Percentiles rank a stretch among this genome's conserved stretches.
Evolutionary conservation across 2,888 invertebrate species (phyloP).

Genomic region (Yponomeuta sedellus): DNA sequence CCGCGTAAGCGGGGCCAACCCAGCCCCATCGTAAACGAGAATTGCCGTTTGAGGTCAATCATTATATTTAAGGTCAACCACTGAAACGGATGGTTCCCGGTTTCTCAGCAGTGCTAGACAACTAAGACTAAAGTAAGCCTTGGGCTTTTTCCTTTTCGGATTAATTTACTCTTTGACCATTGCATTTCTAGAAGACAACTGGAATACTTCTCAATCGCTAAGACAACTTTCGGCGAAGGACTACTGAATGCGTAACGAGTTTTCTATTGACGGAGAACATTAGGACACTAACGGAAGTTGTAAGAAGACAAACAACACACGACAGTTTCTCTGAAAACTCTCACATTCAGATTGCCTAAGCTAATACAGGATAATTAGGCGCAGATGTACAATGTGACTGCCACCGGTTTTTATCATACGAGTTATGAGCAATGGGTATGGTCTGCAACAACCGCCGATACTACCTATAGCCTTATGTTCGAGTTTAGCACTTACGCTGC

Average conservation of each 20-base stretch:
- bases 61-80: slow-evolving; percentile 29
- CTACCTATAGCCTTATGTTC: neutral
- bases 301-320: neutral
- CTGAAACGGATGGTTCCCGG: too few relatives aligned
- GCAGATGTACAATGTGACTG: neutral
- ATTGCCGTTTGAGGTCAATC: slow-evolving; percentile 42
- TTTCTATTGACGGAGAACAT: slow-evolving; percentile 1
- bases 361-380: neutral
- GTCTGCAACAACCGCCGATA: neutral
- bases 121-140: too few relatives aligned
- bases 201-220: neutral
- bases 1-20: slow-evolving; percentile 17
- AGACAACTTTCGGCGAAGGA: neutral
- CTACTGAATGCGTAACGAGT: neutral
- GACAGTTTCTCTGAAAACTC: neutral
- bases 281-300: neutral
- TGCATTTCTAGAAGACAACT: too few relatives aligned
- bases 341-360: slow-evolving; percentile 7
- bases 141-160: too few relatives aligned
- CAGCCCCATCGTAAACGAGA: slow-evolving; percentile 44
- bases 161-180: too few relatives aligned
- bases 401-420: neutral
- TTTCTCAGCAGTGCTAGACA: too few relatives aligned
- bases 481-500: too few relatives aligned
- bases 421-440: neutral